These are phyloP conservation scores for Diacarnus erythraeanus DNA, from an alignment of 37 sponge, comb jelly and placozoan species.

Conservation along the genomic window DNA sequence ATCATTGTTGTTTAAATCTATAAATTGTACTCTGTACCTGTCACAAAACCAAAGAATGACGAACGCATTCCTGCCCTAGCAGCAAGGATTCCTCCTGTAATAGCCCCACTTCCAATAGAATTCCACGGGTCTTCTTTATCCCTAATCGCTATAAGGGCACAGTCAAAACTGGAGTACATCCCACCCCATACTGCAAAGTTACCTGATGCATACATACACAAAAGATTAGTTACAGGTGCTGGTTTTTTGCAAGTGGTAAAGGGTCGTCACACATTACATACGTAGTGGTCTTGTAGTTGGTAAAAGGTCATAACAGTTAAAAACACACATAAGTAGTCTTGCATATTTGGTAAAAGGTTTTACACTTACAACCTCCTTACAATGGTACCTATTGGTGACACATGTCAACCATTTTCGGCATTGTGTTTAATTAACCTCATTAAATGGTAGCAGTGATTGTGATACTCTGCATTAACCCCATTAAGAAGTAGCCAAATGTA, in stretches of 20 bases:
- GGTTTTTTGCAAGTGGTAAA: background rate
- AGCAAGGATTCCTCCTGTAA: slow-evolving; percentile 85
- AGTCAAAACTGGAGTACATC: slow-evolving; percentile 88
- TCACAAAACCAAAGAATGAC: slow-evolving; percentile 37
- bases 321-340: background rate
- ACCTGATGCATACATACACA: background rate
- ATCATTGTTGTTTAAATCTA: no score
- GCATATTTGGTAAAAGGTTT: no score
- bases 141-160: slow-evolving; percentile 78
- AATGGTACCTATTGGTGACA: no score
- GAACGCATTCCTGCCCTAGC: slow-evolving; percentile 58
- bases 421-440: no score
- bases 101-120: slow-evolving; percentile 87
- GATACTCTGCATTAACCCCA: no score
- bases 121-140: slow-evolving; percentile 98
- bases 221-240: background rate
- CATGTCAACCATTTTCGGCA: no score
- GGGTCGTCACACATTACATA: background rate
- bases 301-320: background rate
- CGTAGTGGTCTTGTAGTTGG: background rate
- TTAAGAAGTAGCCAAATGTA: background rate
- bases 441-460: no score
- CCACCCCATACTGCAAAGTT: slow-evolving; percentile 85
- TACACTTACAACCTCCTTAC: no score
- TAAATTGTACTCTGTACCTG: slow-evolving; percentile 37